Evolutionary conservation across 2,797 vertebrate species (phyloP).

Genomic region (Amblyraja radiata): DNA sequence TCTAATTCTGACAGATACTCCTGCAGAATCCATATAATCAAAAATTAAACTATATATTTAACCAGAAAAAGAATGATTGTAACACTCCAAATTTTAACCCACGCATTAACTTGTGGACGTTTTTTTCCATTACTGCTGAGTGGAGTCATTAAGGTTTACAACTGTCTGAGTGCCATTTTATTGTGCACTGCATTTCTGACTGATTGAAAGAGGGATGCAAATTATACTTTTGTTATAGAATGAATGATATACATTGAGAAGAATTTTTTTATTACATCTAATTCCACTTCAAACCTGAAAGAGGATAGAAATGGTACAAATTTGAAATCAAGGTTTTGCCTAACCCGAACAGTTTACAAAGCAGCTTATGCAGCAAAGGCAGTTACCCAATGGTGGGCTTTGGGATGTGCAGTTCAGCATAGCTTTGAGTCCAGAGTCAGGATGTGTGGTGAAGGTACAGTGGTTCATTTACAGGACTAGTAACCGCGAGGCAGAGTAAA

Average conservation of each 20-base stretch:
- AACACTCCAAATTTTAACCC: background rate
- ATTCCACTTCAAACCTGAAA: background rate
- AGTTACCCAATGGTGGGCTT: background rate
- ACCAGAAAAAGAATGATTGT: background rate
- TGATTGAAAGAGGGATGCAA: background rate
- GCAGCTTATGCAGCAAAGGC: background rate
- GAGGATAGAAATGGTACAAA: too few species aligned
- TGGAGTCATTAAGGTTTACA: background rate
- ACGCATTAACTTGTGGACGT: background rate
- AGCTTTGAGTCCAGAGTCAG: background rate
- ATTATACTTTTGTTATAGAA: background rate
- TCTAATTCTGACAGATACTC: background rate
- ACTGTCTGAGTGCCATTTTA: background rate
- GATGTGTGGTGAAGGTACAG: too few species aligned
- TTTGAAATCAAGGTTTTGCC: background rate
- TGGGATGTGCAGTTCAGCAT: background rate
- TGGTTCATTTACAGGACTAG: too few species aligned
- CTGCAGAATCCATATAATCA: background rate
- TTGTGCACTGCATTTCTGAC: background rate
- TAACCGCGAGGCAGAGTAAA: too few species aligned
- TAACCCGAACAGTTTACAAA: background rate
- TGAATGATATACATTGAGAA: too few species aligned
- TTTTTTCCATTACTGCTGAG: background rate
- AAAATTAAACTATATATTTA: background rate
- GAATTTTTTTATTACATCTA: background rate